Percentiles rank a stretch among this genome's conserved stretches.
phyloP scores from a whole-genome alignment of 2,888 invertebrate genomes.

The Schizaphis graminum region DNA sequence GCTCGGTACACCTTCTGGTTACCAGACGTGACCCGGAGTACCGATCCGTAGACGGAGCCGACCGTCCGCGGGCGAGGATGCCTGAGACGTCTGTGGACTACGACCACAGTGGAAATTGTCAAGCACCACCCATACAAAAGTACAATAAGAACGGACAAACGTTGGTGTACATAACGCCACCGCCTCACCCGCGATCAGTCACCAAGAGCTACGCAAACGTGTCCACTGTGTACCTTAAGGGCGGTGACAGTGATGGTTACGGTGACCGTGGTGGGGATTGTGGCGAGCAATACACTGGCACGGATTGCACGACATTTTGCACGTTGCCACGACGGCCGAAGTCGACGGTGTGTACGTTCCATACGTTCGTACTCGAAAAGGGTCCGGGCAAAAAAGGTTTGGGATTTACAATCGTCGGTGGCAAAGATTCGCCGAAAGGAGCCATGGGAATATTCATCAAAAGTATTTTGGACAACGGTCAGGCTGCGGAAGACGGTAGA shows the following conservation, averaged over 20 bases:
- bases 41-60: background rate
- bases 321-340: slow-evolving; percentile 81
- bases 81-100: slow-evolving; percentile 81
- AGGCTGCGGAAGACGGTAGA: slow-evolving; percentile 86
- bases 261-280: background rate
- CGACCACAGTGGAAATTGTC: slow-evolving; percentile 72
- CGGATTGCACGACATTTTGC: slow-evolving; percentile 75
- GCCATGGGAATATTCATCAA: slow-evolving; percentile 89
- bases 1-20: slow-evolving; percentile 10
- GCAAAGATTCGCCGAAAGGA: slow-evolving; percentile 86
- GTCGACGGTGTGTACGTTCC: slow-evolving; percentile 79
- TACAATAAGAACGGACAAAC: slow-evolving; percentile 71
- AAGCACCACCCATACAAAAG: slow-evolving; percentile 48
- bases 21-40: background rate
- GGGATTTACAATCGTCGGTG: slow-evolving; percentile 92
- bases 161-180: slow-evolving; percentile 53
- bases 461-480: slow-evolving; percentile 85
- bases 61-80: slow-evolving; percentile 70
- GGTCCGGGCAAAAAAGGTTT: slow-evolving; percentile 86
- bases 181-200: slow-evolving; percentile 39
- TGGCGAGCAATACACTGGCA: background rate
- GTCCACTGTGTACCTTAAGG: slow-evolving; percentile 65
- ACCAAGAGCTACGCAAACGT: slow-evolving; percentile 63
- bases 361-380: slow-evolving; percentile 83
- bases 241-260: slow-evolving; percentile 42